Evolutionary conservation across 2,113 vertebrate species (phyloP), one percentile per base, ranked within the genome.

Genomic region (Trematomus loennbergii): DNA sequence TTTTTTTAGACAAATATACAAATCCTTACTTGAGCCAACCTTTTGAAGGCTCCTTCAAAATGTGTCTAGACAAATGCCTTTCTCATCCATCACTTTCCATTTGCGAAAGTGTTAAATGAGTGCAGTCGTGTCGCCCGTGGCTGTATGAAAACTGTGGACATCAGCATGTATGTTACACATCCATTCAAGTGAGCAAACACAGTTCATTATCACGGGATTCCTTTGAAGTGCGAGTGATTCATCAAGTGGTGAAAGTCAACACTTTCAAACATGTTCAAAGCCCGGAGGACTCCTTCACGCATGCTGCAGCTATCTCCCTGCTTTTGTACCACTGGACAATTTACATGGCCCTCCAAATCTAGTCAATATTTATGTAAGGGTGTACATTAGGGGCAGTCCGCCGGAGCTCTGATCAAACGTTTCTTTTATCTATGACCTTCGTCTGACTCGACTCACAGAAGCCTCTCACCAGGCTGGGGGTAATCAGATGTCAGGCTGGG

Each of bases 281-380:
- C 74, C 54, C 16, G 17, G 43, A 67, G 75, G 67, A 78, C 22
- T 72, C 58, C 4, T 61, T 73, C 52, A 43, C 59, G 25, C 53
- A 18, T 29, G 79, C 77, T 65, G 17, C 48, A 25, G 78, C 86
- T 59, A 60, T 91, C 79, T 55, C 65, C 36, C 15, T 25, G 65
- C 75, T 77, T 70, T 79, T 78, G 22, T 75, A 46, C 69, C 33
- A 13, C 57, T 6, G 72, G 64, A 82, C 75, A 72, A 87, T 89
- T 87, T 89, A 81, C 77, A 73, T 10, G 54, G 50, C 59, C 12
- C 75, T 89, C 59, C 9, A 59, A 83, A 85, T 75, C 62, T 66
- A 53, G 84, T 93, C 91, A 90, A 91, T 93, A 90, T 94, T 93
- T 94, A 89, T 89, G 73, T 81, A 86, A 83, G 77, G 12, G 15